Evolutionary conservation across 2,113 vertebrate genomes (phyloP).

Genomic region (Coracopsis vasa): DNA sequence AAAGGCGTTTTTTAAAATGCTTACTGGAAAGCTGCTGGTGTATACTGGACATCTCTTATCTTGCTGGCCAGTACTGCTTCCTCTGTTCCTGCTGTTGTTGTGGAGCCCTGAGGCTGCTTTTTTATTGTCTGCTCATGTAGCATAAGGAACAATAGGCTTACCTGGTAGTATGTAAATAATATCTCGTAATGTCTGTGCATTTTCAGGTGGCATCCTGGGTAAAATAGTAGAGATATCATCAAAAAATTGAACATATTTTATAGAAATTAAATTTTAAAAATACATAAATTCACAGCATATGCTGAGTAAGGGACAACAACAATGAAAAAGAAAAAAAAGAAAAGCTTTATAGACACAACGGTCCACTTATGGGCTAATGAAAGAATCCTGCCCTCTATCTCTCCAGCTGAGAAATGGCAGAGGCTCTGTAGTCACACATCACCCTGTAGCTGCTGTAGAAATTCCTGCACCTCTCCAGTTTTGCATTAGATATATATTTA

Average conservation of each 20-base stretch:
- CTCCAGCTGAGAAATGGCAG: conserved; percentile 31
- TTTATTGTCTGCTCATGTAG: neutral
- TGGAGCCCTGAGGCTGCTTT: neutral
- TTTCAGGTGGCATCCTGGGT: neutral
- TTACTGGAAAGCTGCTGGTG: neutral
- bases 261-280: neutral
- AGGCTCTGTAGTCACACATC: neutral
- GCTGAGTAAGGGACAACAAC: neutral
- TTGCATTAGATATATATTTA: conserved; percentile 46
- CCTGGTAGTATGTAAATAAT: neutral
- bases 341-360: conserved; percentile 1
- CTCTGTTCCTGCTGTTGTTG: neutral
- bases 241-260: neutral
- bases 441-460: neutral
- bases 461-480: conserved; percentile 18
- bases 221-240: neutral
- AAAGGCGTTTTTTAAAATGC: neutral
- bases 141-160: neutral
- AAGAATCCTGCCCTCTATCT: neutral
- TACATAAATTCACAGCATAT: neutral
- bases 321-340: neutral
- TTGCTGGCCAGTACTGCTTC: neutral
- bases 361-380: conserved; percentile 27
- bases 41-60: neutral
- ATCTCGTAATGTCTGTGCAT: neutral